Conservation (phyloP, 2,797 vertebrate genomes). For the Champsocephalus esox region DNA sequence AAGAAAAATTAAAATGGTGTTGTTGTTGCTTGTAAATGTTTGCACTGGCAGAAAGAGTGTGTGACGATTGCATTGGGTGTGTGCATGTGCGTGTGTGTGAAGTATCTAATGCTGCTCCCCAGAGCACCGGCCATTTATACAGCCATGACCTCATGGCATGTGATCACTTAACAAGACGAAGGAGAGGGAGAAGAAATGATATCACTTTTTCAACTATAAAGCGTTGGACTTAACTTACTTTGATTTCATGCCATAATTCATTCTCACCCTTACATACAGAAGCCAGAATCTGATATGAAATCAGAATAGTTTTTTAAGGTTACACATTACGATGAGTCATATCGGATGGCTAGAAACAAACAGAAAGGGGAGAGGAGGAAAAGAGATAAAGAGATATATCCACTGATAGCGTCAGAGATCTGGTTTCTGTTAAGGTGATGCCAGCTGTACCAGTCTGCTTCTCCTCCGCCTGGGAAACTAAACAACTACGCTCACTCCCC, state of each 20-base stretch:
- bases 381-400: slow-evolving; percentile 40
- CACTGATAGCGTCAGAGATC: slow-evolving; percentile 53
- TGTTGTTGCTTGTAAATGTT: background rate
- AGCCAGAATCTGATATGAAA: too few relatives aligned
- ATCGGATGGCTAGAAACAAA: slow-evolving; percentile 12
- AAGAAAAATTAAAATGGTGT: background rate
- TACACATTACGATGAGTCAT: slow-evolving; percentile 7
- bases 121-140: slow-evolving; percentile 33
- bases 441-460: slow-evolving; percentile 57
- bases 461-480: slow-evolving; percentile 48
- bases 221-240: too few relatives aligned
- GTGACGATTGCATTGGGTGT: slow-evolving; percentile 45
- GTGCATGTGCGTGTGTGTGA: slow-evolving; percentile 27
- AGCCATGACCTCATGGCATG: slow-evolving; percentile 70
- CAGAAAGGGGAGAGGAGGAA: background rate
- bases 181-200: background rate
- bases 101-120: slow-evolving; percentile 37
- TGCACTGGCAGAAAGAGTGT: slow-evolving; percentile 2
- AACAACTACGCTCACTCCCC: slow-evolving; percentile 36
- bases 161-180: slow-evolving; percentile 27
- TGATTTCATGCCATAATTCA: too few relatives aligned
- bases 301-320: too few relatives aligned
- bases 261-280: too few relatives aligned
- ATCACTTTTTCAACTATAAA: too few relatives aligned
- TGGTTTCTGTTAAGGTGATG: slow-evolving; percentile 61